A percentile compares a stretch with the other conserved stretches of the same genome.
Evolutionary conservation across 2,888 invertebrate genomes (phyloP).

Genomic region (Acanthosepion lycidas): DNA sequence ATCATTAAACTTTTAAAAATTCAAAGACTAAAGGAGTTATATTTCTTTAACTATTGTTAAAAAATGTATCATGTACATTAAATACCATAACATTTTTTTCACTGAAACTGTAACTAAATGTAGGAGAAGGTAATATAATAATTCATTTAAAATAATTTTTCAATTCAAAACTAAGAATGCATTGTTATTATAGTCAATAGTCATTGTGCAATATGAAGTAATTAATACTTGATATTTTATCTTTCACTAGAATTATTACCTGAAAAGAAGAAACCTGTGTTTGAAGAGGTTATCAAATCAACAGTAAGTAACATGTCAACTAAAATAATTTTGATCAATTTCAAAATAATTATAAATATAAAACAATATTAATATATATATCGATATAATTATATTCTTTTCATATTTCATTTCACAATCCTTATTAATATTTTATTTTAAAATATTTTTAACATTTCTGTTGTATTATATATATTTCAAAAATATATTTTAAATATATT

Average conservation of each 20-base stretch:
- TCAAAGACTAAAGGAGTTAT: no score
- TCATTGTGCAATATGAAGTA: not conserved
- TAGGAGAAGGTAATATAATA: not conserved
- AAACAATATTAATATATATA: not conserved
- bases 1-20: no score
- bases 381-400: not conserved
- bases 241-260: not conserved
- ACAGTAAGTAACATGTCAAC: not conserved
- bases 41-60: no score
- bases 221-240: not conserved
- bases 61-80: no score
- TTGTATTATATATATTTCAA: not conserved
- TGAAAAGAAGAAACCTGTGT: slow-evolving; percentile 35
- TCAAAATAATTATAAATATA: not conserved
- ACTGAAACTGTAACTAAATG: no score
- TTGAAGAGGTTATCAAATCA: slow-evolving; percentile 41
- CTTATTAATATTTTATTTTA: not conserved
- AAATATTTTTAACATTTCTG: not conserved
- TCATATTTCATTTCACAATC: not conserved
- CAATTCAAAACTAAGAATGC: not conserved
- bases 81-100: no score
- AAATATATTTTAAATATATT: not conserved
- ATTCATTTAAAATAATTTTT: not conserved
- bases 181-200: not conserved
- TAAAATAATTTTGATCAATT: not conserved